phyloP scores from a whole-genome alignment of 2,888 invertebrate genomes.

The Andrena bicolor region DNA sequence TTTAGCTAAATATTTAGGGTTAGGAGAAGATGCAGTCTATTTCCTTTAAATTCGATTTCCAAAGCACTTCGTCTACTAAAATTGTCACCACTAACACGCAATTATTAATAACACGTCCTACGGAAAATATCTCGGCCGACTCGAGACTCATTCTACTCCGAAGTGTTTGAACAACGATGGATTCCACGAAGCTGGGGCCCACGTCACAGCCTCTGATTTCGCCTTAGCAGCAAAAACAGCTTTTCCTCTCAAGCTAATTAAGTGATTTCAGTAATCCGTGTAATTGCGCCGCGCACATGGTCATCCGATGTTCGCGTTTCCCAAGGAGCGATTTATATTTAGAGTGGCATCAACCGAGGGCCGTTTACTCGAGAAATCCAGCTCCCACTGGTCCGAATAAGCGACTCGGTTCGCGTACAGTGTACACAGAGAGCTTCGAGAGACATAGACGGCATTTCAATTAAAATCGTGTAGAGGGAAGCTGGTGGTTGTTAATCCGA shows the following conservation, averaged over 20 bases:
- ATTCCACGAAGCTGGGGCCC: not conserved
- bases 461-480: slow-evolving; percentile 27
- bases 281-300: slow-evolving; percentile 26
- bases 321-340: slow-evolving; percentile 51
- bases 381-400: slow-evolving; percentile 28
- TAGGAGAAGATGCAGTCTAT: too few relatives aligned
- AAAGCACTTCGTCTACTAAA: too few relatives aligned
- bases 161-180: not conserved
- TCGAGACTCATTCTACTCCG: not conserved
- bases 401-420: slow-evolving; percentile 25
- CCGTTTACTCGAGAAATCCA: slow-evolving; percentile 36
- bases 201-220: slow-evolving; percentile 10
- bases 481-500: not conserved
- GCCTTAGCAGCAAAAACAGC: slow-evolving; percentile 7
- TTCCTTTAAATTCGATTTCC: too few relatives aligned
- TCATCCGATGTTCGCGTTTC: slow-evolving; percentile 9
- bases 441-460: slow-evolving; percentile 29
- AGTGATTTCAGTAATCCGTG: slow-evolving; percentile 42
- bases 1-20: too few relatives aligned
- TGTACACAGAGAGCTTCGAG: not conserved
- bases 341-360: slow-evolving; percentile 34
- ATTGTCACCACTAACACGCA: too few relatives aligned
- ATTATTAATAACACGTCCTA: too few relatives aligned
- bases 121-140: too few relatives aligned
- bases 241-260: slow-evolving; percentile 27